Percentiles rank a stretch among this genome's conserved stretches.
phyloP scores from a whole-genome alignment of 2,888 invertebrate genomes.

The Halocaridina rubra region DNA sequence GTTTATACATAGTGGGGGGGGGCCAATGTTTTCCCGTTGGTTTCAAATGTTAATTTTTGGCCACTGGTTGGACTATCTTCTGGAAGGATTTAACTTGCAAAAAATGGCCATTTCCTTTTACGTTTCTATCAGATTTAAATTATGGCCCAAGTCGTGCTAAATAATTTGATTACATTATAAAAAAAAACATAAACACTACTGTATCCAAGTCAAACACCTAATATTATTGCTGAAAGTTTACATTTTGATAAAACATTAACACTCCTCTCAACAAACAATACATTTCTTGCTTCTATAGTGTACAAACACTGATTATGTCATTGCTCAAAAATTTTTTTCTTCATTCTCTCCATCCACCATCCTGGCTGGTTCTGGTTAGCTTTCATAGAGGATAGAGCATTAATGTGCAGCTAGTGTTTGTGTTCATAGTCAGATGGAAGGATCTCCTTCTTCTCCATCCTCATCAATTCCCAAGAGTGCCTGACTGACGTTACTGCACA shows the following conservation, averaged over 20 bases:
- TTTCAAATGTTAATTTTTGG: background rate
- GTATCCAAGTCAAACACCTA: no score
- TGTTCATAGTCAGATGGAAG: background rate
- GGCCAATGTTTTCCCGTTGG: background rate
- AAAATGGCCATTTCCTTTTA: background rate
- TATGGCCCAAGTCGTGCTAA: no score
- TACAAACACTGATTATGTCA: background rate
- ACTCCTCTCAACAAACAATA: background rate
- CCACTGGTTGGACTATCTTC: background rate
- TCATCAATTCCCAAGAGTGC: background rate
- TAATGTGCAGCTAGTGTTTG: background rate
- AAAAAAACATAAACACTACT: no score
- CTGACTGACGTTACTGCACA: background rate
- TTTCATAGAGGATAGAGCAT: background rate
- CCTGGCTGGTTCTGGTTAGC: background rate
- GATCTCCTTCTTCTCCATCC: background rate
- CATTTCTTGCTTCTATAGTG: background rate
- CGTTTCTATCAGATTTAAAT: background rate
- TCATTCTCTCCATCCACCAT: background rate
- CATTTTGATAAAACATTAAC: no score
- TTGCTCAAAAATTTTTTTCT: background rate
- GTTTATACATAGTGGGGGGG: background rate
- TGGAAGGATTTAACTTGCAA: conserved; percentile 1
- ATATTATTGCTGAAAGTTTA: no score
- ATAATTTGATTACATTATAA: no score